Evolutionary conservation across 2,797 vertebrate genomes (phyloP), one percentile per base, ranked within the genome.

Genomic region (Artibeus jamaicensis): DNA sequence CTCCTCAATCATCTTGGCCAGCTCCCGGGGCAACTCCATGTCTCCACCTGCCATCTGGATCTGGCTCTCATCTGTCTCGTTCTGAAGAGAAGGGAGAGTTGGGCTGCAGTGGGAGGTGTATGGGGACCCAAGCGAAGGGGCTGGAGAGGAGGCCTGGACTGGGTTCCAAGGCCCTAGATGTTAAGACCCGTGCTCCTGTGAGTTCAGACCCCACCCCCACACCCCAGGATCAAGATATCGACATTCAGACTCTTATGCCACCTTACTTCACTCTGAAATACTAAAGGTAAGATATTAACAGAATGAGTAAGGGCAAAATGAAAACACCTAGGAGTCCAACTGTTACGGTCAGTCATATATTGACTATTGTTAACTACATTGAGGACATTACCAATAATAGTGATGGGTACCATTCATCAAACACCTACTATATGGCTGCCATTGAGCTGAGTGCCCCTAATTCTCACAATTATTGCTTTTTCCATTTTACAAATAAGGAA

Each of bases 1-100:
- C 97, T 99, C 99, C 9, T 99, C 99, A 0, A 99, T 99, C 99
- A 99, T 99, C 99, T 99, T 99, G 97, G 99, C 99, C 98, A 99
- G 98, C 98, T 99, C 99, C 29, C 99, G 99, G 92, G 99, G 99
- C 97, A 99, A 97, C 94, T 99, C 99, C 98, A 99, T 99, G 0
- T 99, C 99, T 0, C 99, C 99, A 50, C 99, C 99, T 3, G 99
- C 99, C 98, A 99, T 98, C 98, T 99, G 99, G 98, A 99, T 99
- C 98, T 99, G 99, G 91, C 99, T 99, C 96, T 99, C 99, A 2
- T 99, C 99, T 0, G 98, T 91, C 94, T 99, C 99, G 0, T 99
- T 99, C 99, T 99, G 98, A 68, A 96, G 94, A 92, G 74, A 90
- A 44, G 42, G 85, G 32, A 53, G 42, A 9, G 12, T 6, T 21